phyloP scores from a whole-genome alignment of 2,888 invertebrate species.

The Emmelina monodactyla region DNA sequence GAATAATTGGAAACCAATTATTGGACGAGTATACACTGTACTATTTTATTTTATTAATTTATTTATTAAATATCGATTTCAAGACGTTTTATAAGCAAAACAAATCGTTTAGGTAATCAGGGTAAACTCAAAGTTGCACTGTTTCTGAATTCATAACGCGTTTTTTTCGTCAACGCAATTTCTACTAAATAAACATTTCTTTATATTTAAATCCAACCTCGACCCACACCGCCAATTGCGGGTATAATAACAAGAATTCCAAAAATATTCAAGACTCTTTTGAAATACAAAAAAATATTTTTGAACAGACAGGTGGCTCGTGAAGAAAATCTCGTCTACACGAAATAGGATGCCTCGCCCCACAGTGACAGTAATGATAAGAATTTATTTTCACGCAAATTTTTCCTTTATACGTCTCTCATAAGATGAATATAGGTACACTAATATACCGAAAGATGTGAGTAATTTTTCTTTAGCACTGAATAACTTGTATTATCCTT shows the following conservation, averaged over 20 bases:
- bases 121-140: too few species aligned
- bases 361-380: background rate
- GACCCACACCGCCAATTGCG: too few species aligned
- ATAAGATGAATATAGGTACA: background rate
- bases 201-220: too few species aligned
- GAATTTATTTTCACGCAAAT: background rate
- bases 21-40: conserved; percentile 39
- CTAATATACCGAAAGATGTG: background rate
- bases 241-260: too few species aligned
- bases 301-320: too few species aligned
- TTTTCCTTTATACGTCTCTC: conserved; percentile 1
- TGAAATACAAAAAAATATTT: too few species aligned
- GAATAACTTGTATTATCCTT: conserved; percentile 1
- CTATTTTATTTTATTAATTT: background rate
- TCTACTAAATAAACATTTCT: too few species aligned
- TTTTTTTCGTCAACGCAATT: too few species aligned
- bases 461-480: background rate
- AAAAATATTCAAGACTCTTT: too few species aligned
- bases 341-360: too few species aligned
- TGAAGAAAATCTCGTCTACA: too few species aligned
- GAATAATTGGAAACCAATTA: conserved; percentile 48
- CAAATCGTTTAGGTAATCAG: conserved; percentile 52
- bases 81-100: background rate
- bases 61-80: background rate
- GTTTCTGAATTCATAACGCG: too few species aligned